These are phyloP conservation scores for Arion vulgaris DNA, from an alignment of 1,140 invertebrate genomes.

Conservation along the genomic window DNA sequence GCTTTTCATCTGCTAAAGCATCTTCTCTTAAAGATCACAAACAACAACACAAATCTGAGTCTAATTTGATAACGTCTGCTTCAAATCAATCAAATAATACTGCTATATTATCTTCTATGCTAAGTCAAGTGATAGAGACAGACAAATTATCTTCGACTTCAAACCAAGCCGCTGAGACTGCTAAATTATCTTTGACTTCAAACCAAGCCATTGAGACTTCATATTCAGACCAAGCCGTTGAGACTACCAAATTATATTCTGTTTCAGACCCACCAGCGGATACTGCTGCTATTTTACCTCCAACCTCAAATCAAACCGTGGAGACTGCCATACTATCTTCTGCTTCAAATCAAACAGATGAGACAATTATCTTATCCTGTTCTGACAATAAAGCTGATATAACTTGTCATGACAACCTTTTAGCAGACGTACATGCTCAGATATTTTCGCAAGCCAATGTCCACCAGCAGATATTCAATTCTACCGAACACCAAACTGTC, in stretches of 20 bases:
- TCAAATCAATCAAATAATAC: background rate
- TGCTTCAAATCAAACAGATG: background rate
- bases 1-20: slow-evolving; percentile 4
- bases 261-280: background rate
- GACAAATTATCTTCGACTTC: background rate
- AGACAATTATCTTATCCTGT: background rate
- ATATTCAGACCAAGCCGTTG: background rate
- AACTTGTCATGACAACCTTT: background rate
- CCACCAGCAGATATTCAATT: background rate
- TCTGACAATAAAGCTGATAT: background rate
- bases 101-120: too few relatives aligned
- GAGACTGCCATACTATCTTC: too few relatives aligned
- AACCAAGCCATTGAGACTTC: background rate
- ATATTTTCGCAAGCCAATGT: background rate
- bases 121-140: background rate
- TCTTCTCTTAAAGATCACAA: background rate
- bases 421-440: background rate
- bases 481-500: background rate
- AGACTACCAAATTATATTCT: background rate
- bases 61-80: background rate
- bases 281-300: too few relatives aligned
- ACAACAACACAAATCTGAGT: background rate
- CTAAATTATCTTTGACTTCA: background rate
- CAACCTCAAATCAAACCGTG: background rate
- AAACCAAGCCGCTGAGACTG: background rate